These are phyloP conservation scores for Sinocyclocheilus anophthalmus DNA, from an alignment of 2,113 vertebrate genomes.

Conservation along the genomic window DNA sequence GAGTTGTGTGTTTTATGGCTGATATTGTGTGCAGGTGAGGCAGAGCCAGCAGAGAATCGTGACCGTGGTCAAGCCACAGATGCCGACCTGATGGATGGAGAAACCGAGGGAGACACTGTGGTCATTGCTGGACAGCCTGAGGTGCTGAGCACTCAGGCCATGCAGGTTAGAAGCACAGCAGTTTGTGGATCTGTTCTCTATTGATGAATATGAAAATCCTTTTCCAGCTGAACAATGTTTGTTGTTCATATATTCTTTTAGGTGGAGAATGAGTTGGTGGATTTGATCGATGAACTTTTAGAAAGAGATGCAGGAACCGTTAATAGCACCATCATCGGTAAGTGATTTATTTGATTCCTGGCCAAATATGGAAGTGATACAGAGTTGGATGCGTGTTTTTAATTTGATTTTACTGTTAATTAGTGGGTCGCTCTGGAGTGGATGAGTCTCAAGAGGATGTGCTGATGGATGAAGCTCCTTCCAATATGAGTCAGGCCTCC, in stretches of 20 bases:
- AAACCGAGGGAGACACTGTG: conserved; percentile 87
- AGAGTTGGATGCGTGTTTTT: neutral
- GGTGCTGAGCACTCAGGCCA: conserved; percentile 89
- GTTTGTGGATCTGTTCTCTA: neutral
- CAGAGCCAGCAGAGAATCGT: conserved; percentile 86
- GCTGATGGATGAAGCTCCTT: conserved; percentile 93
- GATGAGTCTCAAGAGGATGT: conserved; percentile 95
- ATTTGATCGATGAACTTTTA: conserved; percentile 91
- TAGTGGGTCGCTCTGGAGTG: conserved; percentile 87
- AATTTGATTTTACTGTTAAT: conserved; percentile 40
- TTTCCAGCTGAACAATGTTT: neutral
- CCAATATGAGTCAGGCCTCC: conserved; percentile 90
- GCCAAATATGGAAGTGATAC: neutral
- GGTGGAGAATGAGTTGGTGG: conserved; percentile 94
- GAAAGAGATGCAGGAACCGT: conserved; percentile 88
- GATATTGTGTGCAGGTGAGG: conserved; percentile 75
- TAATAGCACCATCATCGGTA: conserved; percentile 89
- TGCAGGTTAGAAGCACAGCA: conserved; percentile 80
- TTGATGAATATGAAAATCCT: neutral
- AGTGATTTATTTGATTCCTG: conserved; percentile 51
- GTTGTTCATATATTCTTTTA: conserved; percentile 60
- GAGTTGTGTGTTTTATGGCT: neutral
- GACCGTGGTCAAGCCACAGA: conserved; percentile 85
- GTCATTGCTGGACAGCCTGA: conserved; percentile 91
- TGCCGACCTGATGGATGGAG: conserved; percentile 91